Conservation (phyloP, 2,113 vertebrate species). For the Mixornis gularis region DNA sequence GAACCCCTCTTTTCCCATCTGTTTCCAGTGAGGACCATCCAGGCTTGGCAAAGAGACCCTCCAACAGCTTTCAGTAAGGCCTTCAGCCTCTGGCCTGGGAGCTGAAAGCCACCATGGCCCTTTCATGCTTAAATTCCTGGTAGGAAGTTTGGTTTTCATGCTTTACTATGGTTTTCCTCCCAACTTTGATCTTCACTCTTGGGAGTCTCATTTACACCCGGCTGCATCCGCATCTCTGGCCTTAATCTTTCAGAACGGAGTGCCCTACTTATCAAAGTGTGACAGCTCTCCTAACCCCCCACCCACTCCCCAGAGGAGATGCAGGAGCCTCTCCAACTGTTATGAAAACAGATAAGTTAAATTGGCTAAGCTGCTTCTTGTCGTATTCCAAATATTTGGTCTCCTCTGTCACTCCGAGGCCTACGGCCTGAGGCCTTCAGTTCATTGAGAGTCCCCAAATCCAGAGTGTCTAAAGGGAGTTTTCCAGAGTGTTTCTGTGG, state of each 20-base stretch:
- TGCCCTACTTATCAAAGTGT: conserved; percentile 39
- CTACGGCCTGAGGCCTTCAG: neutral
- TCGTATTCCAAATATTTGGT: conserved; percentile 21
- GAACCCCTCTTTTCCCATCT: neutral
- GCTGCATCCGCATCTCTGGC: neutral
- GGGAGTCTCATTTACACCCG: conserved; percentile 46
- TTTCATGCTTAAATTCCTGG: neutral
- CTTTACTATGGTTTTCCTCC: conserved; percentile 22
- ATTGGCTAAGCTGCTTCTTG: neutral
- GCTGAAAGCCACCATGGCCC: neutral
- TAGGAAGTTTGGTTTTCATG: conserved; percentile 44
- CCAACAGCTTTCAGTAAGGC: neutral
- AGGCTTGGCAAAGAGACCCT: neutral
- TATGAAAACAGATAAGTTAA: neutral
- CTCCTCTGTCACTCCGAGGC: neutral
- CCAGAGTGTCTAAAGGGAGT: accelerated
- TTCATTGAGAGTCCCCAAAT: accelerated
- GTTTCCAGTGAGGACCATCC: neutral
- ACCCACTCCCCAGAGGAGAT: neutral
- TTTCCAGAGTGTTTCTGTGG: neutral
- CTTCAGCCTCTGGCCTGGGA: neutral
- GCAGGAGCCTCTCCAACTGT: conserved; percentile 29
- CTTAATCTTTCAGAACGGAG: conserved; percentile 45
- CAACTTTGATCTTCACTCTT: conserved; percentile 44
- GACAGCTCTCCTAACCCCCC: conserved; percentile 36